Base-by-base conservation (phyloP, 2,113 vertebrate species). In the Dipodomys merriami region DNA sequence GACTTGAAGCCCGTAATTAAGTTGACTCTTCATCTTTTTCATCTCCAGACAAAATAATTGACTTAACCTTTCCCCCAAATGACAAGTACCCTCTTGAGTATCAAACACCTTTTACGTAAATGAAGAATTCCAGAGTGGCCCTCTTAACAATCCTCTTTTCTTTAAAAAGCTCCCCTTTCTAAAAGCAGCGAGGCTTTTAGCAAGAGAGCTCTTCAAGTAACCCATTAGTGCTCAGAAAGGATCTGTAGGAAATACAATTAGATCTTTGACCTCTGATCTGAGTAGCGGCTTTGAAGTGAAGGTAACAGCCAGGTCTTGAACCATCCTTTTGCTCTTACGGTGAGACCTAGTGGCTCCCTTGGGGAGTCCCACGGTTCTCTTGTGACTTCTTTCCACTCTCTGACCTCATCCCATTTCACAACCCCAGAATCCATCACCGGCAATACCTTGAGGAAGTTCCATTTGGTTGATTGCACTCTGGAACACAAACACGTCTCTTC, bases 41-140 rank as follows among this genome's bases (percentile, higher is more conserved):
- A 94, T 94, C 88, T 92, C 71, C 46, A 94, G 89, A 88, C 83
- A 95, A 95, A 96, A 92, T 94, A 94, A 96, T 94, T 95, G 94
- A 91, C 91, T 95, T 96, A 94, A 96, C 92, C 95, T 96, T 95
- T 89, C 65, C 77, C 88, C 86, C 53, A 87, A 76, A 71, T 73
- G 80, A 83, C 86, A 93, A 86, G 93, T 39, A 76, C 90, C 90
- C 88, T 95, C 95, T 95, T 86, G 91, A 94, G 94, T 83, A 93
- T 84, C 81, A 90, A 91, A 96, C 96, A 79, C 74, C 20, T 53
- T 94, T 82, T 78, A 33, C 57, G 74, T 30, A 93, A 91, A 89
- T 60, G 89, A 86, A 57, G 86, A 84, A 93, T 91, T 95, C 77
- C 91, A 57, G 91, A 95, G 83, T 65, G 49, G 85, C 68, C 78